These are phyloP conservation scores for Gephyroberyx darwinii DNA, from an alignment of 2,797 vertebrate genomes.

Conservation along the genomic window DNA sequence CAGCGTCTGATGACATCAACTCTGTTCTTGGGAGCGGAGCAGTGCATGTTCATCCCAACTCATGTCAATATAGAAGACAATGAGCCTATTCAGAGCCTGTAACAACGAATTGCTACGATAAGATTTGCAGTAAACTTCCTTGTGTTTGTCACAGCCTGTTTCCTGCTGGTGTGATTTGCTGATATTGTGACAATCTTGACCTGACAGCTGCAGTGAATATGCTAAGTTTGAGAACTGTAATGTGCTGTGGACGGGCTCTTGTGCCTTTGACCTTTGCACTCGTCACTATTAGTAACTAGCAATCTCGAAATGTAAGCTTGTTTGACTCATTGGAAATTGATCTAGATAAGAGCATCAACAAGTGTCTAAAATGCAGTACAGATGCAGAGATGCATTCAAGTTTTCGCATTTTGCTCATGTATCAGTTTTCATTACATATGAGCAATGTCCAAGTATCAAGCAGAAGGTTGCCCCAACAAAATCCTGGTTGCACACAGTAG, in stretches of 20 bases:
- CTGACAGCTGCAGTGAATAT: neutral
- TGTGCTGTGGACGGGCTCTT: neutral
- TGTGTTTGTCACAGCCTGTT: constrained; percentile 45
- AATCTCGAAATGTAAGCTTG: neutral
- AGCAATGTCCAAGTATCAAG: neutral
- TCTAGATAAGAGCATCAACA: neutral
- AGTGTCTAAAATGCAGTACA: too few species aligned
- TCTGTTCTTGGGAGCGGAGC: constrained; percentile 27
- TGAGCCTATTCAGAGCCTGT: constrained; percentile 33
- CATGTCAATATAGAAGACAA: constrained; percentile 31
- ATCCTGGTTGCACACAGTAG: neutral
- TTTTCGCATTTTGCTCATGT: too few species aligned
- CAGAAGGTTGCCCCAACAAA: neutral
- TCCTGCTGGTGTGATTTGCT: constrained; percentile 28
- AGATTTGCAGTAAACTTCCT: constrained; percentile 8
- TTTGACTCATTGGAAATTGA: neutral
- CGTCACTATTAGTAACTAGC: neutral
- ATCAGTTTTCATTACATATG: neutral
- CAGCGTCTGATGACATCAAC: constrained; percentile 33
- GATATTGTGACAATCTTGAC: neutral
- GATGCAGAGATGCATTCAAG: too few species aligned
- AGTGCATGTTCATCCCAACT: constrained; percentile 17
- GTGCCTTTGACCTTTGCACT: neutral
- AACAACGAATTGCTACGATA: constrained; percentile 5
- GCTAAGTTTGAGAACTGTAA: neutral